A percentile compares a stretch with the other conserved stretches of the same genome.
Conservation (phyloP, 2,888 invertebrate genomes). For the Cantharis lateralis region DNA sequence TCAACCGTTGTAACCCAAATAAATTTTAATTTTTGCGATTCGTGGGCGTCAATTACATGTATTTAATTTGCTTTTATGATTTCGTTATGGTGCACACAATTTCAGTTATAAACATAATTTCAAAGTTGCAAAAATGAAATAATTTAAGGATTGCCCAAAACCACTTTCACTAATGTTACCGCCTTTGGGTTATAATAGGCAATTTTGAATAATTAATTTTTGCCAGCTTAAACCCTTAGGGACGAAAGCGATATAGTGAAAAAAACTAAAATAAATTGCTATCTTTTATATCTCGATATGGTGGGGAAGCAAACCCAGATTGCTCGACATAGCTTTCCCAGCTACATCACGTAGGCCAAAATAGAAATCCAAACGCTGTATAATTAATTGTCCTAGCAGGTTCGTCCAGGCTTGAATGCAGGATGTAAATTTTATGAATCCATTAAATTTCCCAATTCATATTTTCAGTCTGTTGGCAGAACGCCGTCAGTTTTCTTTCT, state of each 20-base stretch:
- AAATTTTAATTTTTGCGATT: background rate
- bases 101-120: background rate
- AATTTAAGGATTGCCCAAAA: background rate
- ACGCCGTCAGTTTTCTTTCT: background rate
- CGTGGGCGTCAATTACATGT: background rate
- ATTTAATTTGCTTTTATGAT: background rate
- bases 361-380: too few relatives aligned
- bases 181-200: background rate
- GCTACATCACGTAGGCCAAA: too few relatives aligned
- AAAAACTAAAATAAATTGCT: background rate
- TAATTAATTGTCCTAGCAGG: background rate
- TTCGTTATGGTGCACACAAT: background rate
- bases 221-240: background rate
- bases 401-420: background rate
- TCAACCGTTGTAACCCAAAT: conserved; percentile 8
- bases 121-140: background rate
- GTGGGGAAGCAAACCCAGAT: background rate
- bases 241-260: background rate
- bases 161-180: background rate
- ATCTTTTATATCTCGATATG: background rate
- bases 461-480: background rate
- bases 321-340: too few relatives aligned
- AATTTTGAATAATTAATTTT: background rate
- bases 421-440: background rate
- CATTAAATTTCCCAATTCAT: background rate